A percentile compares a stretch with the other conserved stretches of the same genome.
These are phyloP conservation scores for Rhinogobius similis DNA, from an alignment of 2,113 vertebrate genomes.

Conservation along the genomic window DNA sequence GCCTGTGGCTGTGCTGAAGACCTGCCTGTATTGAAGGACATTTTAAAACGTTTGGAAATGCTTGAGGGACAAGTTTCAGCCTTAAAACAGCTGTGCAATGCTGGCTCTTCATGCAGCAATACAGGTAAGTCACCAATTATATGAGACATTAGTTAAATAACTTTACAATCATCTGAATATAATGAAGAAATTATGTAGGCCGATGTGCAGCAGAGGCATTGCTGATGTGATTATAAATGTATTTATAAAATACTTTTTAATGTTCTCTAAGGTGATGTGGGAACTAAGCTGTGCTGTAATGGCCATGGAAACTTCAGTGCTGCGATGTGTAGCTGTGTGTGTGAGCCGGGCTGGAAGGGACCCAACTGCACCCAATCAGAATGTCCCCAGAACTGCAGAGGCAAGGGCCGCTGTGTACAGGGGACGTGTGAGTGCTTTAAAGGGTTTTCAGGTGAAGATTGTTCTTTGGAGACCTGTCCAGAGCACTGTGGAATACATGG, in stretches of 20 bases:
- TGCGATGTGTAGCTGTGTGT: conserved; percentile 81
- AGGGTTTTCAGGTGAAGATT: conserved; percentile 83
- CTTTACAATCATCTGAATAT: no score
- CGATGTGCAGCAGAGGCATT: background rate
- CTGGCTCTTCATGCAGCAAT: conserved; percentile 80
- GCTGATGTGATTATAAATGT: background rate
- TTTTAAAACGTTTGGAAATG: conserved; percentile 88
- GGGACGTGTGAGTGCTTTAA: conserved; percentile 88
- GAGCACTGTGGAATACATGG: conserved; percentile 80
- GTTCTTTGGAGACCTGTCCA: conserved; percentile 75
- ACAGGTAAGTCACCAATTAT: conserved; percentile 53
- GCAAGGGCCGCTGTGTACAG: conserved; percentile 83
- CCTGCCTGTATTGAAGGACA: conserved; percentile 84
- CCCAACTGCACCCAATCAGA: conserved; percentile 83
- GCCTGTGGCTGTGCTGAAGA: conserved; percentile 86
- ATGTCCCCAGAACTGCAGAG: conserved; percentile 84
- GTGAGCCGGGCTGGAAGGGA: conserved; percentile 81
- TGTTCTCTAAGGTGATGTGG: conserved; percentile 79
- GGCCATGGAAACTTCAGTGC: conserved; percentile 89
- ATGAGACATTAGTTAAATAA: background rate
- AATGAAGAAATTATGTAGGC: no score
- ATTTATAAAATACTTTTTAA: background rate
- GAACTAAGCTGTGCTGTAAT: conserved; percentile 85
- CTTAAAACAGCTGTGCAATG: conserved; percentile 84
- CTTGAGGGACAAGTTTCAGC: conserved; percentile 90